A percentile compares a stretch with the other conserved stretches of the same genome.
phyloP scores from a whole-genome alignment of 2,113 vertebrate genomes.

The Rattus rattus region DNA sequence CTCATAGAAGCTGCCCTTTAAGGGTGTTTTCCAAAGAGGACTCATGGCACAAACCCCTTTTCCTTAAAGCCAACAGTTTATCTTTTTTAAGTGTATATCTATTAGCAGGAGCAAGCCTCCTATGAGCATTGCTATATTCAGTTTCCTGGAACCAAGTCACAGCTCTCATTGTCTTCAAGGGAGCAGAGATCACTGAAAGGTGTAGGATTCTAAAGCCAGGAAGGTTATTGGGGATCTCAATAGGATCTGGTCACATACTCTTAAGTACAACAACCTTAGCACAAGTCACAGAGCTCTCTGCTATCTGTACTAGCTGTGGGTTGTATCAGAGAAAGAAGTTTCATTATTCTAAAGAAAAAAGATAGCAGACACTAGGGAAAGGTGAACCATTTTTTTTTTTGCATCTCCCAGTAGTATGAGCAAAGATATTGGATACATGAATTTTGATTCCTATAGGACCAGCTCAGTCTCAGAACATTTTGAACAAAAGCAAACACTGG shows the following conservation, averaged over 20 bases:
- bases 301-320: not conserved
- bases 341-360: conserved; percentile 16
- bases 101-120: not conserved
- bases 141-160: not conserved
- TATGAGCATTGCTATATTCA: not conserved
- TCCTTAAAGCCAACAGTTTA: not conserved
- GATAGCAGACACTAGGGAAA: not conserved
- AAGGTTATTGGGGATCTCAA: not conserved
- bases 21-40: not conserved
- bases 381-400: not conserved
- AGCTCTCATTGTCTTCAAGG: not conserved
- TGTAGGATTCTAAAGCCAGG: not conserved
- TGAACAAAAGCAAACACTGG: not conserved
- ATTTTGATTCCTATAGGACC: not conserved
- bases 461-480: not conserved
- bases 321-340: not conserved
- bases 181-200: not conserved
- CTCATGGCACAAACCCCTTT: not conserved
- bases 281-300: not conserved
- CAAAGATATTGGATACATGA: not conserved
- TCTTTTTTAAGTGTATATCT: not conserved
- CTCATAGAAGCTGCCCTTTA: not conserved
- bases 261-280: not conserved
- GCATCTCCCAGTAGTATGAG: not conserved
- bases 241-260: not conserved